Percentiles rank a stretch among this genome's conserved stretches.
phyloP scores from a whole-genome alignment of 2,113 vertebrate genomes.

The Clarias batrachus region DNA sequence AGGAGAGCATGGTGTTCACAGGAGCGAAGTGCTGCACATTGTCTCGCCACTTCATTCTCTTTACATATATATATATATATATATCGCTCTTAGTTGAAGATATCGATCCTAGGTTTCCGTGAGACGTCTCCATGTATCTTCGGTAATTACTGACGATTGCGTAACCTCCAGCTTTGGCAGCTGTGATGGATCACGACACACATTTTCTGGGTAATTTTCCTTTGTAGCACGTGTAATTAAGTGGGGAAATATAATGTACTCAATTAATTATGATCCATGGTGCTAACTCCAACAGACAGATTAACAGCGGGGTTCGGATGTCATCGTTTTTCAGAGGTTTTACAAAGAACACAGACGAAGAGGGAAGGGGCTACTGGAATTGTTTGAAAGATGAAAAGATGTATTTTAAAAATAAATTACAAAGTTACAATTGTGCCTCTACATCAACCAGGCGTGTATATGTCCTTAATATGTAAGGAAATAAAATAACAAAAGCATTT shows the following conservation, averaged over 20 bases:
- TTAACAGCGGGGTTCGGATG: conserved; percentile 69
- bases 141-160: conserved; percentile 69
- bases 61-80: neutral
- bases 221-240: conserved; percentile 75
- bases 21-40: neutral
- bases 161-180: conserved; percentile 54
- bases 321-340: conserved; percentile 64
- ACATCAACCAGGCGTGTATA: neutral
- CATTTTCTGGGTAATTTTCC: conserved; percentile 73
- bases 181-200: conserved; percentile 69
- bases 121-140: conserved; percentile 61
- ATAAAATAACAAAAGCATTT: no score
- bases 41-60: conserved; percentile 19
- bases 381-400: neutral
- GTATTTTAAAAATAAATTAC: neutral
- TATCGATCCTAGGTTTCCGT: conserved; percentile 38
- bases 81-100: neutral
- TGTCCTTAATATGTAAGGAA: no score
- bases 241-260: conserved; percentile 71
- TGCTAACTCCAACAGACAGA: conserved; percentile 69
- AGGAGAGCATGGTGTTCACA: neutral
- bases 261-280: conserved; percentile 77
- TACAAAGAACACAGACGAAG: conserved; percentile 43
- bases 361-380: neutral
- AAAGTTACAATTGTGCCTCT: neutral